Percentiles rank a stretch among this genome's conserved stretches.
phyloP scores from a whole-genome alignment of 2,797 vertebrate genomes.

The Eleutherodactylus coqui region DNA sequence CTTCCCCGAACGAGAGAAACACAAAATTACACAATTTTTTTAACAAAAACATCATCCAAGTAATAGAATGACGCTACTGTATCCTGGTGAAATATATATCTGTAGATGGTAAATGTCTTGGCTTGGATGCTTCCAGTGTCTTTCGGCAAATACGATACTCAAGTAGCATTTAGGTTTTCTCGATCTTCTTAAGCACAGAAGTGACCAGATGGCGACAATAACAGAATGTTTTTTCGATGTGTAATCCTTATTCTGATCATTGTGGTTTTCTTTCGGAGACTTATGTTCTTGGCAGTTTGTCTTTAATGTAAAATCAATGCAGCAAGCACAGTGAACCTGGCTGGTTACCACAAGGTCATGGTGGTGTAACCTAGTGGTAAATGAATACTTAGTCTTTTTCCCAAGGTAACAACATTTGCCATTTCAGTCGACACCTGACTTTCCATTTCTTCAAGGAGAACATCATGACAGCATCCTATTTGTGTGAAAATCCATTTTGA shows the following conservation, averaged over 20 bases:
- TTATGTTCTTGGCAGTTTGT: constrained; percentile 38
- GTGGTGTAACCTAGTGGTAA: constrained; percentile 44
- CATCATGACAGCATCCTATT: not conserved
- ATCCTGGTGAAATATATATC: too few species aligned
- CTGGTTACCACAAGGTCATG: constrained; percentile 51
- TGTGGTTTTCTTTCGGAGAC: constrained; percentile 30
- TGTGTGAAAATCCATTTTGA: not conserved
- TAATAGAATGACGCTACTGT: too few species aligned
- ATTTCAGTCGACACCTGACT: not conserved
- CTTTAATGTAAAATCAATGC: constrained; percentile 54
- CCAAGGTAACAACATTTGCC: constrained; percentile 7
- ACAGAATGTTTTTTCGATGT: not conserved
- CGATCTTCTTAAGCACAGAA: constrained; percentile 20
- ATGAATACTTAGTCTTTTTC: constrained; percentile 32
- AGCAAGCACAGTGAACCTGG: constrained; percentile 26
- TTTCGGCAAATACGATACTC: not conserved
- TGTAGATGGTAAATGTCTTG: not conserved
- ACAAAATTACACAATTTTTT: not conserved
- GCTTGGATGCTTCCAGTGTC: not conserved
- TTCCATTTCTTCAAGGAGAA: not conserved
- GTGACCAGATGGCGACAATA: not conserved
- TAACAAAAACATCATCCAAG: not conserved
- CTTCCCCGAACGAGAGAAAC: too few species aligned
- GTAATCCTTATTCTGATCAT: constrained; percentile 31
- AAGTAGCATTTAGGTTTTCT: not conserved